A percentile compares a stretch with the other conserved stretches of the same genome.
phyloP scores from a whole-genome alignment of 2,888 invertebrate genomes.

The Heliconius charithonia region DNA sequence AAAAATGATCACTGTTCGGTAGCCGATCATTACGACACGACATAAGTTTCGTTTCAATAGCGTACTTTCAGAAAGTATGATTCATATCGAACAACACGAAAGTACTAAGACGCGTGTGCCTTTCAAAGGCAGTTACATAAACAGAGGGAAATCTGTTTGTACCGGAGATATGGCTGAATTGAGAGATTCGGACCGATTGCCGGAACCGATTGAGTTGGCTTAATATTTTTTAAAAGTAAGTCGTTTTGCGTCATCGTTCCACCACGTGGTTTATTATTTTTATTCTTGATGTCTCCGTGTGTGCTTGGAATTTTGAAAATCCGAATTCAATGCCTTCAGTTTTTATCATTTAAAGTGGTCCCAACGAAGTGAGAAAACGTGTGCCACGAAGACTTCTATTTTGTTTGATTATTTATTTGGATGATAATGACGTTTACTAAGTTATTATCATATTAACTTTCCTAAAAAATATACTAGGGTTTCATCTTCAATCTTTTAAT shows the following conservation, averaged over 20 bases:
- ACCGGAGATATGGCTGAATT: constrained; percentile 47
- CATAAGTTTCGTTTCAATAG: constrained; percentile 24
- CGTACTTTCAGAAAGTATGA: constrained; percentile 40
- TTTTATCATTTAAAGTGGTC: not conserved
- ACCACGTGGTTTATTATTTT: not conserved
- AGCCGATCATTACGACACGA: not conserved
- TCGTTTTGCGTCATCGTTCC: constrained; percentile 14
- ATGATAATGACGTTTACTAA: not conserved
- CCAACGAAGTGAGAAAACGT: too few relatives aligned
- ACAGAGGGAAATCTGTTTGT: constrained; percentile 50
- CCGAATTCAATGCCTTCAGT: not conserved
- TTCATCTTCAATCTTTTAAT: too few relatives aligned
- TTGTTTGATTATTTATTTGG: not conserved
- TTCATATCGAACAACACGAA: constrained; percentile 43
- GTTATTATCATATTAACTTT: not conserved
- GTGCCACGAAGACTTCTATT: not conserved
- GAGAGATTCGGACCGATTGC: constrained; percentile 46
- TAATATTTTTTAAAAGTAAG: constrained; percentile 29
- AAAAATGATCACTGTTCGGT: not conserved
- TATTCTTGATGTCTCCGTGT: not conserved
- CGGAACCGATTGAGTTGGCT: constrained; percentile 48
- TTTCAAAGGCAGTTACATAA: constrained; percentile 49
- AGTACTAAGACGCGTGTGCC: constrained; percentile 42
- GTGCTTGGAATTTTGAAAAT: not conserved
- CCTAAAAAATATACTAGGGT: not conserved